Conservation (phyloP, 2,113 vertebrate species). For the Prolemur simus region DNA sequence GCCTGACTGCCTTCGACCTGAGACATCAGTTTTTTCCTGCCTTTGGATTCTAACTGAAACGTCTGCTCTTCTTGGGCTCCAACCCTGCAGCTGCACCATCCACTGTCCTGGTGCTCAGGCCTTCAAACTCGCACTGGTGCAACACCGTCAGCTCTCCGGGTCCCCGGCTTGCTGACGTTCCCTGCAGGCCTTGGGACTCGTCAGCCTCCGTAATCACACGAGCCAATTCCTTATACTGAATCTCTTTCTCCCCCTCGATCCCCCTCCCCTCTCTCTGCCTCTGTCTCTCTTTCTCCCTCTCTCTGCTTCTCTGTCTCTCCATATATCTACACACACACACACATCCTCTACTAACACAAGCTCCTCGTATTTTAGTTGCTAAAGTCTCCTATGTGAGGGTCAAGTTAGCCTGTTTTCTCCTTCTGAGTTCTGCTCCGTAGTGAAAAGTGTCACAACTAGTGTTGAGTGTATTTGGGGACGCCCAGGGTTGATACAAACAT, state of each 20-base stretch:
- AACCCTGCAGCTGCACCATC: neutral
- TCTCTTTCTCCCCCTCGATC: neutral
- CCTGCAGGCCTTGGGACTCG: too few relatives aligned
- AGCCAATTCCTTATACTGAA: neutral
- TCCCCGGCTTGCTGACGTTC: neutral
- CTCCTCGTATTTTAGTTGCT: too few relatives aligned
- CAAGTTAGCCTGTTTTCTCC: neutral
- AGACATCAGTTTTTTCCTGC: accelerated
- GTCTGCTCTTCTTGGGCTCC: neutral
- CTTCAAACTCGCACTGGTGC: neutral
- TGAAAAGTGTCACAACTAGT: neutral
- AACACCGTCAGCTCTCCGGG: neutral
- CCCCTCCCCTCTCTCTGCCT: too few relatives aligned
- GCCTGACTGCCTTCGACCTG: neutral
- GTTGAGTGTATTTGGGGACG: neutral
- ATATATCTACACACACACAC: neutral
- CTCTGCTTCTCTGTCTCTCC: too few relatives aligned
- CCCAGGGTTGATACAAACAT: neutral
- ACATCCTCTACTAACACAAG: neutral
- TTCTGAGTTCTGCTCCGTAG: neutral
- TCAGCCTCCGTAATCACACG: accelerated
- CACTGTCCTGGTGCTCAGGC: neutral
- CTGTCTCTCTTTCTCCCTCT: too few relatives aligned
- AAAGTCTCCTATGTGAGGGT: neutral
- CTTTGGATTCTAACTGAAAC: neutral